Base-by-base conservation (phyloP, 2,888 invertebrate genomes). In the Perdita meconis region DNA sequence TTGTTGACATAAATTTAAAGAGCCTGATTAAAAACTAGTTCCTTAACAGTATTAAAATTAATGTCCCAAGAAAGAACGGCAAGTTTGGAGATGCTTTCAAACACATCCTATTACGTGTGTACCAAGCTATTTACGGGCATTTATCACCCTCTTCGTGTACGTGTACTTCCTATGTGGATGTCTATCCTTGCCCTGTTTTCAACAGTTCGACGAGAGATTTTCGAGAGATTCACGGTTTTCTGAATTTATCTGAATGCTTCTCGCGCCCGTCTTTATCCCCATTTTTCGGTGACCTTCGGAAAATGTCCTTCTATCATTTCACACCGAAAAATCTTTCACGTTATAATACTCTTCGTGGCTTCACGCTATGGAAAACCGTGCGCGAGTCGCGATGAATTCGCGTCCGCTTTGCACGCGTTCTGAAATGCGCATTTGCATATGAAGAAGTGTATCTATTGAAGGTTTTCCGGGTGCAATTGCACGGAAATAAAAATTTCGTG, bases 211-310 rank as follows among this genome's bases (percentile, higher is more conserved):
- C 64, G 56, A 61, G 69, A 80, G 69, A 82, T 82, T 82, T 82
- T 16, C 71, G 16, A 13, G 69, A 76, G 82, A 83, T 83, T 73
- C 80, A 80, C 70, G 61, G 68, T 70, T 80, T 77, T 57, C 70
- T 61, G 80, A 80, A 83, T 83, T 70, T 77, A 83, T 80, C 55
- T 42, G 57, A 47, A 50, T 59, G 59, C 53, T 36, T 63, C 50
- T 44, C 51, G 65, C 26, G 5, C 24, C 22, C 16, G 22, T 22
- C 47, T 61, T 67, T 56, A 61, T 66, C 68, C 59, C 64, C 56
- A 57, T 72, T 80, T 72, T 47, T 57, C 10, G 38, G 44, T 65
- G 64, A 71, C 57, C 70, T 64, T 51, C 61, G 50, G 26, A 65
- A 53, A 64, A 61, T 42, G 57, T 69, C 51, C 66, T 40, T 80